Evolutionary conservation across 2,113 vertebrate genomes (phyloP), one percentile per base, ranked within the genome.

Genomic region (Cavia aperea): DNA sequence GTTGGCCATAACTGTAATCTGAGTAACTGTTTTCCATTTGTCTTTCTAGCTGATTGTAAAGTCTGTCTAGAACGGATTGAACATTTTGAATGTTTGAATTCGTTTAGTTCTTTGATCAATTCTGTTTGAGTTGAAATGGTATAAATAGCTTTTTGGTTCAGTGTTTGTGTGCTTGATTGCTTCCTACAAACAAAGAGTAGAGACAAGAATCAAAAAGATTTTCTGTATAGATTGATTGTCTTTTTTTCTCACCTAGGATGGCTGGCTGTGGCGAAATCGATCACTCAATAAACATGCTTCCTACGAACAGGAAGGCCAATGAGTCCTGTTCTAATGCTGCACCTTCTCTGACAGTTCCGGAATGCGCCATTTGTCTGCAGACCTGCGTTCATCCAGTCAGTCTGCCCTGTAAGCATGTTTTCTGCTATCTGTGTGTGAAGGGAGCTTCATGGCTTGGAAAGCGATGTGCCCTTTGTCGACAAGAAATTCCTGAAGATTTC

Each of bases 401-500:
- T 93, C 98, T 99, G 89, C 99, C 99, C 6, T 99, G 99, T 97
- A 98, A 98, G 95, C 99, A 99, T n/a, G 98, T 99, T 84, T 99
- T 99, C 97, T 99, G 99, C 97, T 99, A 99, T 96, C 97, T 99
- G 10, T 99, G 99, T 84, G 99, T 99, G 88, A 99, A 99, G 96
- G 99, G 99, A 65, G 99, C 99, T 58, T 99, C 99, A n/a, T 99
- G 99, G 99, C 99, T 99, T 95, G 99, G 99, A 97, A 99, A 99
- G 63, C 98, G 99, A 31, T 99, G 99, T 90, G 99, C 99, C 0
- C 98, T 99, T 23, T 99, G 99, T 97, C 97, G 99, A 79, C 99
- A 99, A 96, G 99, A 99, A 97, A 98, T 99, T 95, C 99, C 99
- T 0, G 99, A 99, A 96, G 99, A 99, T 97, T 99, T 99, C 95